Base-by-base conservation (phyloP, 1,140 invertebrate species). In the Nylanderia fulva region DNA sequence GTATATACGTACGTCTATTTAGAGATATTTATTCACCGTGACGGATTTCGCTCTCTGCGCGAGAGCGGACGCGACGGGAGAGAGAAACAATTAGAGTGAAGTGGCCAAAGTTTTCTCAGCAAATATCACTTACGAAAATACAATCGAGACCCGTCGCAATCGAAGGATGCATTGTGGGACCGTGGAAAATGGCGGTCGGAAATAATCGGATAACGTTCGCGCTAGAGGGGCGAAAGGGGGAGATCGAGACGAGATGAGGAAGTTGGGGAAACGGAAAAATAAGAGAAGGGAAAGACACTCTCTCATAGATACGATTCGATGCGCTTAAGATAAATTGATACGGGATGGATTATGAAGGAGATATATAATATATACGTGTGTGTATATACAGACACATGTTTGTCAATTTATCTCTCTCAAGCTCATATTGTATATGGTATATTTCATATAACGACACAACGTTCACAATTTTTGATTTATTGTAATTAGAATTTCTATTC, bases 131-230 rank as follows among this genome's bases (percentile, higher is more conserved):
- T 85, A 79, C 52, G 63, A 84, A 79, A 90, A 87, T 83, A 88
- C 82, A 83, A 84, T 85, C 75, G 84, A 60, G 36, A 48, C 39
- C 48, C 80, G 61, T 61, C 76, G 88, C 86, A 89, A 90, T 86
- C 88, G 80, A 84, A 90, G 79, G 83, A 87, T 86, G 88, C 85
- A 87, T 87, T 69, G 61, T 86, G 52, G 72, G 69, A 27, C 52
- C 52, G 77, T 68, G 58, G 83, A 85, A 64, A 88, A 77, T 39
- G 61, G 58, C 52, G 87, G 48, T 54, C 69, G 76, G 77, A 90
- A 90, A 91, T 91, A 91, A 91, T 91, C 89, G 90, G 90, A 90
- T 91, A 88, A 90, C 69, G 63, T 60, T 76, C 74, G 84, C 66
- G 68, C 68, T n/a, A 74, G 45, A 18, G 45, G 45, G 15, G 2